Evolutionary conservation across 1,140 invertebrate species (phyloP).

Genomic region (Thaumatotibia leucotreta): DNA sequence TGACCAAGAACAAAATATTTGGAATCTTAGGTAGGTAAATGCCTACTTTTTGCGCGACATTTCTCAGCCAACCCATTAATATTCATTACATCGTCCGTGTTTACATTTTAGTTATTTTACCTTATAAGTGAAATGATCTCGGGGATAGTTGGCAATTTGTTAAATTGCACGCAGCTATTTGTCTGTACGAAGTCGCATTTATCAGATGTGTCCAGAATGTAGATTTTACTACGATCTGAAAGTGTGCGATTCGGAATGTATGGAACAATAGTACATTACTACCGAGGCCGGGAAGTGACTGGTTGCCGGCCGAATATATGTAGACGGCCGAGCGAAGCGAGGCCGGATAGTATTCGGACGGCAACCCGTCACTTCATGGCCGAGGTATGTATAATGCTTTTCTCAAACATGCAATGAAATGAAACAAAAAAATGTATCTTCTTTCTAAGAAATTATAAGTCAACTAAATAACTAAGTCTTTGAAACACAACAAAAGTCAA

Average conservation of each 20-base stretch:
- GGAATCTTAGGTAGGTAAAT: background rate
- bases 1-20: background rate
- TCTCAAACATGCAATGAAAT: too few species aligned
- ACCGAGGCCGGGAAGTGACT: too few species aligned
- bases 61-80: constrained; percentile 32
- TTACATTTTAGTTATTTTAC: constrained; percentile 44
- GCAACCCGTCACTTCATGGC: too few species aligned
- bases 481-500: too few species aligned
- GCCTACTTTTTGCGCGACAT: constrained; percentile 25
- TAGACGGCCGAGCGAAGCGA: too few species aligned
- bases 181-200: constrained; percentile 49
- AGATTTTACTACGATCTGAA: background rate
- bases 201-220: constrained; percentile 20
- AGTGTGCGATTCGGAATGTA: background rate
- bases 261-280: too few species aligned
- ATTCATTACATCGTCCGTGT: constrained; percentile 43
- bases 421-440: too few species aligned
- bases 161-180: constrained; percentile 49
- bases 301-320: too few species aligned
- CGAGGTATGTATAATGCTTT: too few species aligned
- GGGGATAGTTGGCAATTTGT: constrained; percentile 44
- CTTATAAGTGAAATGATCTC: constrained; percentile 38
- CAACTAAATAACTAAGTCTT: too few species aligned
- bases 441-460: too few species aligned
- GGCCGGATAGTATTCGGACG: too few species aligned